A percentile compares a stretch with the other conserved stretches of the same genome.
These are phyloP conservation scores for Xenopus borealis DNA, from an alignment of 2,113 vertebrate genomes.

Conservation along the genomic window DNA sequence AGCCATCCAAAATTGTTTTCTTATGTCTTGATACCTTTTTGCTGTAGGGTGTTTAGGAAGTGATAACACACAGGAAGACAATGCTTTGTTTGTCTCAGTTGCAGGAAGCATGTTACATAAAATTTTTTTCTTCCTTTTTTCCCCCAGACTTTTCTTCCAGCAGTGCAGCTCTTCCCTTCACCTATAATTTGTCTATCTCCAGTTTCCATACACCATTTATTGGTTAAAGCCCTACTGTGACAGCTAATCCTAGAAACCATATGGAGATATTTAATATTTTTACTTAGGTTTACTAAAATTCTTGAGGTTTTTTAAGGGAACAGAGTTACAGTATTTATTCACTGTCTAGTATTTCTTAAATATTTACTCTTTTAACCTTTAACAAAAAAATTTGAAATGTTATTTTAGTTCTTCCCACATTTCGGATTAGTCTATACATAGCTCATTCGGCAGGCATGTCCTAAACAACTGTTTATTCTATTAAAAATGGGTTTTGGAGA, in stretches of 20 bases:
- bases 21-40: constrained; percentile 23
- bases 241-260: constrained; percentile 41
- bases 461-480: background rate
- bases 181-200: constrained; percentile 41
- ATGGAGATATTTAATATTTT: constrained; percentile 46
- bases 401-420: constrained; percentile 22
- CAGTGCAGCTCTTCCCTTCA: constrained; percentile 31
- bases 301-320: constrained; percentile 27
- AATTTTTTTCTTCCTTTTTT: constrained; percentile 15
- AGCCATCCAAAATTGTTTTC: background rate
- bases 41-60: constrained; percentile 18
- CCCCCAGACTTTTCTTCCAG: constrained; percentile 6
- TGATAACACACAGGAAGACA: constrained; percentile 16
- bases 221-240: constrained; percentile 39
- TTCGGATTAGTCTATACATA: constrained; percentile 18
- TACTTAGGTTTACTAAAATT: constrained; percentile 31
- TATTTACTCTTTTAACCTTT: constrained; percentile 39
- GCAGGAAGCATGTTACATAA: constrained; percentile 25
- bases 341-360: constrained; percentile 32
- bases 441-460: background rate
- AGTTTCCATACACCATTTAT: constrained; percentile 39
- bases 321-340: constrained; percentile 37
- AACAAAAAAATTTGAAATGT: constrained; percentile 29
- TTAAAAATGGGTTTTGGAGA: too few species aligned
- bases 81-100: constrained; percentile 25